Conservation (phyloP, 2,797 vertebrate genomes). For the Australoheros facetus region DNA sequence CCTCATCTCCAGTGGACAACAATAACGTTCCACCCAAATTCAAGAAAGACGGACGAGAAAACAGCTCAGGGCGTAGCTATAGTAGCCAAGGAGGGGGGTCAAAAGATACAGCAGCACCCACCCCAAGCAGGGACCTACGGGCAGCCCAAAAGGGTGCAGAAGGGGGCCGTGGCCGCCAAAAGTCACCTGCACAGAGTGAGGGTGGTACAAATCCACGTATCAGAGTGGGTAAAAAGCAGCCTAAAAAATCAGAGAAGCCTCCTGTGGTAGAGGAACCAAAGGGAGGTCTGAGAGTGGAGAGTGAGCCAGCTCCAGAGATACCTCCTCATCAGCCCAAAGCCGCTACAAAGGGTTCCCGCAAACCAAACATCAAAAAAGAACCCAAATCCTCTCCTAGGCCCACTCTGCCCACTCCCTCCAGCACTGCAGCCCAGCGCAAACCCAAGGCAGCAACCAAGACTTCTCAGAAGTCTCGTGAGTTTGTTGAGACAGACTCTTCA, state of each 20-base stretch:
- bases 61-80: conserved; percentile 84
- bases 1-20: conserved; percentile 93
- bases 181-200: conserved; percentile 95
- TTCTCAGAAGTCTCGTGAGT: conserved; percentile 93
- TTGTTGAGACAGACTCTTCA: conserved; percentile 95
- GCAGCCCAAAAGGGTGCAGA: conserved; percentile 90
- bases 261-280: conserved; percentile 90
- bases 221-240: conserved; percentile 94
- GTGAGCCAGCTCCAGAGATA: conserved; percentile 91
- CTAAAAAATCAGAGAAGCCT: conserved; percentile 94
- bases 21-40: conserved; percentile 89
- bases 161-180: conserved; percentile 89
- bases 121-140: conserved; percentile 89
- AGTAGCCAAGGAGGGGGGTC: conserved; percentile 87
- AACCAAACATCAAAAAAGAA: conserved; percentile 95
- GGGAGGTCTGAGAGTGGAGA: conserved; percentile 95
- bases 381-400: conserved; percentile 92
- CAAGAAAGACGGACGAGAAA: conserved; percentile 93
- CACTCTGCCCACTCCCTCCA: conserved; percentile 69
- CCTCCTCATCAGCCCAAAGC: conserved; percentile 89
- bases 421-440: conserved; percentile 88
- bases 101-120: conserved; percentile 87
- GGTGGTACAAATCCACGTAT: conserved; percentile 84
- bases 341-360: conserved; percentile 94
- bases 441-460: conserved; percentile 89